A percentile compares a stretch with the other conserved stretches of the same genome.
These are phyloP conservation scores for Hemistola chrysoprasaria DNA, from an alignment of 2,888 invertebrate species.

Conservation along the genomic window DNA sequence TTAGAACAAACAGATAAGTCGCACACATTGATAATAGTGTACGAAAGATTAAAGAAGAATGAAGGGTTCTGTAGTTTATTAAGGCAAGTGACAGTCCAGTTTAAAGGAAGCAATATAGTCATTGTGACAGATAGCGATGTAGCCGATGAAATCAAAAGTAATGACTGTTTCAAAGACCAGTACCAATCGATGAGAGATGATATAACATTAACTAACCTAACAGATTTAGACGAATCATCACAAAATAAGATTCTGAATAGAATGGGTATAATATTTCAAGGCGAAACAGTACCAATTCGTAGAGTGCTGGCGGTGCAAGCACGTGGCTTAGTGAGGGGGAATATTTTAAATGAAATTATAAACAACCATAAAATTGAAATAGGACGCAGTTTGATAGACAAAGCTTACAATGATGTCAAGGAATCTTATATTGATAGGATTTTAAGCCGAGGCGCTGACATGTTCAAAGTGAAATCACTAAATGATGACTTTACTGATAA, in stretches of 20 bases:
- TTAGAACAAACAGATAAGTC: constrained; percentile 28
- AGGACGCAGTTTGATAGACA: constrained; percentile 31
- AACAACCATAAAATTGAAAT: constrained; percentile 38
- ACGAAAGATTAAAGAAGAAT: constrained; percentile 32
- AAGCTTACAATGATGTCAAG: constrained; percentile 36
- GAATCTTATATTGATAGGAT: constrained; percentile 34
- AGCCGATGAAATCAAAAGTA: constrained; percentile 16
- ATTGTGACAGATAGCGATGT: constrained; percentile 33
- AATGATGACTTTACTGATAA: constrained; percentile 33
- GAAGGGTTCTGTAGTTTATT: constrained; percentile 33
- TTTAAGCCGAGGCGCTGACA: constrained; percentile 25
- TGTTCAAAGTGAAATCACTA: constrained; percentile 32
- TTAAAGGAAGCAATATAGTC: constrained; percentile 31
- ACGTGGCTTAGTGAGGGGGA: constrained; percentile 31
- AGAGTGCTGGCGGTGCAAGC: constrained; percentile 30
- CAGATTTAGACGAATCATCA: constrained; percentile 30
- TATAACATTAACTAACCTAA: constrained; percentile 27
- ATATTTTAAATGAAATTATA: constrained; percentile 33
- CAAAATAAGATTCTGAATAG: constrained; percentile 32
- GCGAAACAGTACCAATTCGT: constrained; percentile 29
- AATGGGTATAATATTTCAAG: constrained; percentile 37
- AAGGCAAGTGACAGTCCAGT: constrained; percentile 28
- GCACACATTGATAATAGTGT: constrained; percentile 35
- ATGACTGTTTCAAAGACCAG: constrained; percentile 12
- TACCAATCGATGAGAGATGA: constrained; percentile 27